phyloP scores from a whole-genome alignment of 2,797 vertebrate genomes.

The Syngnathus acus region DNA sequence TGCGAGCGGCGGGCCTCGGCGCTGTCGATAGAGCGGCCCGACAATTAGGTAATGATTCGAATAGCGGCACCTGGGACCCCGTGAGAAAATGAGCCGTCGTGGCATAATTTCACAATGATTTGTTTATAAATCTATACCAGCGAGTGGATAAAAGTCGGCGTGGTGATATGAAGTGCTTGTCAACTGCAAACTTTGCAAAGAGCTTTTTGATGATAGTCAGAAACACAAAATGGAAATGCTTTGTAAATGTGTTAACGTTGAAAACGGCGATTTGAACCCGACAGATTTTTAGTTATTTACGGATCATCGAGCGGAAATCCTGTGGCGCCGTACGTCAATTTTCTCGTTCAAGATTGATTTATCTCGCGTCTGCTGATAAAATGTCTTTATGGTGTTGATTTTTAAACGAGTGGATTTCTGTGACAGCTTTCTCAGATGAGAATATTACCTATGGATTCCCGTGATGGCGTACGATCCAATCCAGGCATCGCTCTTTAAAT shows the following conservation, averaged over 20 bases:
- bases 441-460: not conserved
- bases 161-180: conserved; percentile 43
- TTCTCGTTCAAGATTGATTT: not conserved
- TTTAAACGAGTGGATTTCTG: not conserved
- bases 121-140: conserved; percentile 82
- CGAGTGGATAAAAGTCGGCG: conserved; percentile 58
- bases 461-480: not conserved
- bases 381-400: not conserved
- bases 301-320: not conserved
- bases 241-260: no score
- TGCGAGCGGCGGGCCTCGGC: conserved; percentile 77
- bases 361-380: not conserved
- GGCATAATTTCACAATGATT: conserved; percentile 84
- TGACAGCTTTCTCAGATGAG: not conserved
- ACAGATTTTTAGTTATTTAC: not conserved
- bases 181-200: conserved; percentile 43
- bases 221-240: not conserved
- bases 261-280: not conserved
- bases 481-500: not conserved
- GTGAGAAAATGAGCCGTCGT: conserved; percentile 85
- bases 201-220: not conserved
- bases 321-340: not conserved
- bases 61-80: conserved; percentile 77
- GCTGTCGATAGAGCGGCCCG: conserved; percentile 88
- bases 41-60: conserved; percentile 99